A percentile compares a stretch with the other conserved stretches of the same genome.
These are phyloP conservation scores for Pterobdella sp. DNA, from an alignment of 2,888 invertebrate species.

Conservation along the genomic window DNA sequence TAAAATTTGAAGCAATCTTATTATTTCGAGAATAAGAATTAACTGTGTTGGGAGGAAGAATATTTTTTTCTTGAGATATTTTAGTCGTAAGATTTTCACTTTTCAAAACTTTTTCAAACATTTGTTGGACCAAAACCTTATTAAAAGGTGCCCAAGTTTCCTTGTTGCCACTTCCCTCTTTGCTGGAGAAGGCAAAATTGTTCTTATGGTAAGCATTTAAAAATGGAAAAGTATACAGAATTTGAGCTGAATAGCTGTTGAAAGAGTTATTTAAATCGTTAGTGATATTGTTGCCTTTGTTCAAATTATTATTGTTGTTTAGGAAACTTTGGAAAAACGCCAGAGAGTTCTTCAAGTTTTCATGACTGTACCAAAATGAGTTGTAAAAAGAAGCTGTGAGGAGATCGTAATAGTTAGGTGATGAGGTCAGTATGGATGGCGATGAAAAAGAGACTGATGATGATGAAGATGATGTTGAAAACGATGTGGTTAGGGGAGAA, in stretches of 20 bases:
- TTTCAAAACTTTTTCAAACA: conserved; percentile 28
- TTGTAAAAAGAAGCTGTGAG: neutral
- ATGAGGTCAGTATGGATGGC: neutral
- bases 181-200: neutral
- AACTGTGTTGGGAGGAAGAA: too few species aligned
- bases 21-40: neutral
- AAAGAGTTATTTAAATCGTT: neutral
- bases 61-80: neutral
- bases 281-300: neutral
- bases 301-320: neutral
- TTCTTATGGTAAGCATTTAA: neutral
- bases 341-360: neutral
- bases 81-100: neutral
- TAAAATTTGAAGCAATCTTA: neutral
- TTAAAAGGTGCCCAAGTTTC: conserved; percentile 31
- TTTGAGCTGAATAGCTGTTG: neutral
- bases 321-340: neutral
- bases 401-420: neutral
- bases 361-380: neutral
- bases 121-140: conserved; percentile 28
- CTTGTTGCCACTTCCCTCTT: neutral
- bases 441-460: neutral
- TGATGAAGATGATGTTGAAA: neutral
- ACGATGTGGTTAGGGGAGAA: neutral
- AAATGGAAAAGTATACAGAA: neutral